These are phyloP conservation scores for Cheirogaleus major DNA, from an alignment of 2,797 vertebrate species.

Conservation along the genomic window DNA sequence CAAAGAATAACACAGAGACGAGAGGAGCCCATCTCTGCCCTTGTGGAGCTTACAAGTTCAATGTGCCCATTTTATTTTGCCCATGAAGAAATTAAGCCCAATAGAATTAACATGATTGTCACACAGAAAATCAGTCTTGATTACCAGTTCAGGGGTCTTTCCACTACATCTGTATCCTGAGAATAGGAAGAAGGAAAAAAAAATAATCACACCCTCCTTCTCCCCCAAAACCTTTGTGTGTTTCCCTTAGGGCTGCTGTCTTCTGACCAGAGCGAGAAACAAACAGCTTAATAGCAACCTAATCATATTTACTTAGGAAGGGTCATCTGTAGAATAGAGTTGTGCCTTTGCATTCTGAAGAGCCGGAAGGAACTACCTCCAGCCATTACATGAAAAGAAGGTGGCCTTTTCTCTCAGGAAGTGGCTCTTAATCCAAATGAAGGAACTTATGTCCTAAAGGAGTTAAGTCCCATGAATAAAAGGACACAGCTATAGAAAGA, in stretches of 20 bases:
- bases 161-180: background rate
- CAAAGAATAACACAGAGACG: background rate
- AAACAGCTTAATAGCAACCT: background rate
- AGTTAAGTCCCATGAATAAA: background rate
- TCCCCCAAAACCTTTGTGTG: background rate
- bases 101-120: slow-evolving; percentile 10
- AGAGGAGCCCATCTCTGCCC: background rate
- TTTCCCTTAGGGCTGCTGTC: background rate
- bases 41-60: background rate
- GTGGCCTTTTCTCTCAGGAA: background rate
- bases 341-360: background rate
- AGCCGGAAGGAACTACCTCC: background rate
- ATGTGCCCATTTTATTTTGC: background rate
- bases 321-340: background rate
- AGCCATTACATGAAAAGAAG: background rate
- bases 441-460: background rate
- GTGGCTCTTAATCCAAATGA: background rate
- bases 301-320: background rate
- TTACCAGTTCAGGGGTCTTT: background rate
- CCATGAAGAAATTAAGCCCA: background rate
- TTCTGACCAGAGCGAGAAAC: background rate
- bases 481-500: background rate
- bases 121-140: background rate
- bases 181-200: background rate
- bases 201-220: background rate